Evolutionary conservation across 2,797 vertebrate genomes (phyloP), one percentile per base, ranked within the genome.

Genomic region (Microhierax caerulescens): DNA sequence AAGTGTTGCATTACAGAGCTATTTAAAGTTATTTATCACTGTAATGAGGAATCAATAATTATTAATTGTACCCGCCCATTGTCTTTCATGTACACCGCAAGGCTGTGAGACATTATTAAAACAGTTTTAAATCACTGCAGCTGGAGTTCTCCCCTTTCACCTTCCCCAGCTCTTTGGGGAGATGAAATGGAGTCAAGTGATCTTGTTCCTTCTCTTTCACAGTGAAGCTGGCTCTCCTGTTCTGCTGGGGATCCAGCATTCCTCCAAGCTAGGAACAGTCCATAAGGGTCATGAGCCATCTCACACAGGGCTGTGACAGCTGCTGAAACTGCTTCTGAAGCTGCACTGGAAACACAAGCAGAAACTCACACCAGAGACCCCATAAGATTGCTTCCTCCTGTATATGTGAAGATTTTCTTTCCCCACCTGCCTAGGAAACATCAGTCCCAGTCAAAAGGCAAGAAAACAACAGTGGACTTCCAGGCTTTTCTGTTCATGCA

Each of bases 21-120:
- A 73, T 87, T 95, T 96, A n/a, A 97, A 91, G 95, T 97, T 98
- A 98, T 98, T 98, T 97, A 98, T 98, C 77, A 78, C 21, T 73
- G 63, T n/a, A 88, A 97, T 91, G 92, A 93, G 85, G 95, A 94
- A 97, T 54, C 85, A 95, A 95, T 97, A 87, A 36, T 97, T 97
- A 97, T 96, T 97, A 97, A 97, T 93, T 86, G 88, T 74, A 67
- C 53, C 48, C 7, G 2, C 60, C 92, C 77, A 92, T 96, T 97
- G 97, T 97, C 94, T 97, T 97, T 97, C 95, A 96, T 94, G 80
- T 86, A 93, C 12, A 75, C 80, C 1, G 11, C 11, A 82, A 89
- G 74, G 90, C 93, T 4, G 0, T 79, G 3, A 72, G 94, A 97
- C 97, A 97, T 95, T 95, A 98, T 98, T 97, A 97, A 98, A 98